phyloP scores from a whole-genome alignment of 1,140 invertebrate genomes.

The Trialeurodes vaporariorum region DNA sequence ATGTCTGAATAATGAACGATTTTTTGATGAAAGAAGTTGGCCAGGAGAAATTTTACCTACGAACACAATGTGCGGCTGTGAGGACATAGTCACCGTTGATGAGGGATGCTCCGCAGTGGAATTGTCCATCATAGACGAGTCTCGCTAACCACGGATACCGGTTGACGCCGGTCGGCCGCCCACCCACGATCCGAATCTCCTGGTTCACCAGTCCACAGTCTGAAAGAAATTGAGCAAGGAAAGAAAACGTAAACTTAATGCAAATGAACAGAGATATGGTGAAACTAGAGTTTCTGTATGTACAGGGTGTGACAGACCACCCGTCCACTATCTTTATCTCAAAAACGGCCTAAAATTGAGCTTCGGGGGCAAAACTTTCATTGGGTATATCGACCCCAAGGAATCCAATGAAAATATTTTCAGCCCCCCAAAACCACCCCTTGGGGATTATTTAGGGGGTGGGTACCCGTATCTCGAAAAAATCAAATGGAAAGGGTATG shows the following conservation, averaged over 20 bases:
- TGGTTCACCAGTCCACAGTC: constrained; percentile 59
- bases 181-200: constrained; percentile 58
- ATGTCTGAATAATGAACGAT: too few species aligned
- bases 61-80: constrained; percentile 53
- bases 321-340: too few species aligned
- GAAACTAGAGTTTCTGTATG: constrained; percentile 6
- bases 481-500: too few species aligned
- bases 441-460: too few species aligned
- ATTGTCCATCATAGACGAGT: constrained; percentile 70
- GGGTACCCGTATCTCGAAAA: too few species aligned
- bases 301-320: not conserved
- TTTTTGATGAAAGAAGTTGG: too few species aligned
- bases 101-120: constrained; percentile 79
- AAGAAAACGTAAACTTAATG: constrained; percentile 2
- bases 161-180: constrained; percentile 60
- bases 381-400: too few species aligned
- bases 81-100: constrained; percentile 56
- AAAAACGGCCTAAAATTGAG: too few species aligned
- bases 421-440: too few species aligned
- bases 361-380: too few species aligned
- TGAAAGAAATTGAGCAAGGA: constrained; percentile 35
- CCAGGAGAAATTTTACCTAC: constrained; percentile 39
- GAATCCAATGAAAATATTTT: too few species aligned
- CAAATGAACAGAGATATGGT: too few species aligned
- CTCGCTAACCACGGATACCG: constrained; percentile 79